A percentile compares a stretch with the other conserved stretches of the same genome.
phyloP scores from a whole-genome alignment of 2,797 vertebrate genomes.

The Sebastiscus tertius region DNA sequence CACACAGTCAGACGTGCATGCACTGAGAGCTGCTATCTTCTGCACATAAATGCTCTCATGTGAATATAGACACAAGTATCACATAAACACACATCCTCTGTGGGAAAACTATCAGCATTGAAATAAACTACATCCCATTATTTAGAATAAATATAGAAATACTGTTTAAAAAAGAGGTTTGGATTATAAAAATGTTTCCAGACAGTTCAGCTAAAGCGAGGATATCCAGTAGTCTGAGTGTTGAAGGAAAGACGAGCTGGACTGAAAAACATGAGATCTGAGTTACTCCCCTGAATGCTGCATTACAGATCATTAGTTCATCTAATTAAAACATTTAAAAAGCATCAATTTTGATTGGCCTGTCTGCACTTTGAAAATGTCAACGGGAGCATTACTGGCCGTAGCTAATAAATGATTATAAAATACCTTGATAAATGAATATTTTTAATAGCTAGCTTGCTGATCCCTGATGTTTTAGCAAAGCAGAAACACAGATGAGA shows the following conservation, averaged over 20 bases:
- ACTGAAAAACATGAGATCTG: not conserved
- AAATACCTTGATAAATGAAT: conserved; percentile 24
- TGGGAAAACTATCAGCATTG: not conserved
- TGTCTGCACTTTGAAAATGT: conserved; percentile 53
- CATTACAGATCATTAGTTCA: conserved; percentile 55
- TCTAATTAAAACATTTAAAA: conserved; percentile 62
- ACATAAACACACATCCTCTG: not conserved
- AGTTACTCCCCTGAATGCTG: not conserved
- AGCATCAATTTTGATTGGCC: conserved; percentile 46
- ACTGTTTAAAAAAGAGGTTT: not conserved
- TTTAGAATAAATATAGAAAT: not conserved
- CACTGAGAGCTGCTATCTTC: not conserved
- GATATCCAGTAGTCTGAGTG: too few species aligned
- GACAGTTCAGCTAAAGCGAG: not conserved
- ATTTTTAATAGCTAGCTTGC: conserved; percentile 15
- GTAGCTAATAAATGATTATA: conserved; percentile 31
- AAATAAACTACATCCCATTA: not conserved
- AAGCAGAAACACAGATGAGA: not conserved
- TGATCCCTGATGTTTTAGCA: conserved; percentile 11
- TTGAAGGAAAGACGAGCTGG: not conserved
- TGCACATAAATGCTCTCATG: not conserved
- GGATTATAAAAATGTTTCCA: too few species aligned
- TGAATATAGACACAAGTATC: not conserved
- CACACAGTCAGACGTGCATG: not conserved
- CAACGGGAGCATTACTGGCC: conserved; percentile 33